Conservation (phyloP, 2,888 invertebrate species). For the Troglohyphantes excavatus region DNA sequence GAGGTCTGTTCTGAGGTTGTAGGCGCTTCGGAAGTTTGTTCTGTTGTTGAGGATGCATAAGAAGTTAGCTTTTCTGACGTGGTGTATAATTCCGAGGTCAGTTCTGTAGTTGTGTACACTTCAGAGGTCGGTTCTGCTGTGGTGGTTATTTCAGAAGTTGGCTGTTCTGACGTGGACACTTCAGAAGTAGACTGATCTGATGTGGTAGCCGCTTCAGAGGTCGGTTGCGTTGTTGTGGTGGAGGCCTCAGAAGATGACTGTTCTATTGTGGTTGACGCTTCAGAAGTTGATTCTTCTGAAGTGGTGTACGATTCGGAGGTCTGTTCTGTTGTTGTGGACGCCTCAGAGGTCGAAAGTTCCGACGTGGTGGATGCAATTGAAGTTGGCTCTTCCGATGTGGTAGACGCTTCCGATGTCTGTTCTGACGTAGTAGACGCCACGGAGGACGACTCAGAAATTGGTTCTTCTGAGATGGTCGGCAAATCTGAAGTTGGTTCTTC, state of each 20-base stretch:
- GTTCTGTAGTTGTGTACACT: not conserved
- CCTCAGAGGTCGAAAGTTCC: not conserved
- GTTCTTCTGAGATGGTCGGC: not conserved
- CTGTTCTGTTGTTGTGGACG: too few species aligned
- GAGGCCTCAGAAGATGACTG: not conserved
- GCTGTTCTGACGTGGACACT: not conserved
- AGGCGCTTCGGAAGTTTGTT: not conserved
- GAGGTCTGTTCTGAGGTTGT: not conserved
- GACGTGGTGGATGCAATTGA: not conserved
- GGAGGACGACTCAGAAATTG: not conserved
- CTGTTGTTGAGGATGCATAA: not conserved
- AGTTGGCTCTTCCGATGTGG: not conserved
- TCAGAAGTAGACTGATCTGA: not conserved
- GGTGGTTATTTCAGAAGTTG: not conserved
- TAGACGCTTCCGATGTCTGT: not conserved
- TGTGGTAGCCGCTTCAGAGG: not conserved
- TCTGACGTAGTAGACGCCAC: not conserved
- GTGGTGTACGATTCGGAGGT: conserved; percentile 2
- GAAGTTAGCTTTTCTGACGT: not conserved
- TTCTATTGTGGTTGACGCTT: not conserved
- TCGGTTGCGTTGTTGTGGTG: not conserved
- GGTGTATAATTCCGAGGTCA: not conserved
- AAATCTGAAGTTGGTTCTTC: not conserved
- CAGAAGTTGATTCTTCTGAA: not conserved
- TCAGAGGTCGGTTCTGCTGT: not conserved